A percentile compares a stretch with the other conserved stretches of the same genome.
phyloP scores from a whole-genome alignment of 2,113 vertebrate species.

The Rhodinocichla rosea region DNA sequence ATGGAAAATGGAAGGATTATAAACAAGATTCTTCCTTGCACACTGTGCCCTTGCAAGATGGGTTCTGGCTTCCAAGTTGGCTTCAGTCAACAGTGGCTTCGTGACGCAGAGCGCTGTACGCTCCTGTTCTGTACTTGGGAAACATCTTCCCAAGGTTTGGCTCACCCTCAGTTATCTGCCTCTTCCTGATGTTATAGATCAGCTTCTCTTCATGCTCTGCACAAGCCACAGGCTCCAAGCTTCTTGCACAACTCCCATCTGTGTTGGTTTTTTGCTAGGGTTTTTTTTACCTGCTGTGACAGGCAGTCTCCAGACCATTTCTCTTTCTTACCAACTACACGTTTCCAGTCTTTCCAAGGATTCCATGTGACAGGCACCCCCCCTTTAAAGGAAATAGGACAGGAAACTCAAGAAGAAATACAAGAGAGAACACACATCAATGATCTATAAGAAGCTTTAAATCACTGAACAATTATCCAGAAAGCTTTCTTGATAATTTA shows the following conservation, averaged over 20 bases:
- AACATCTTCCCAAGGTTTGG: background rate
- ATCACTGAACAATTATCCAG: conserved; percentile 7
- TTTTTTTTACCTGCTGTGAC: background rate
- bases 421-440: background rate
- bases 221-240: background rate
- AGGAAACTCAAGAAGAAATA: background rate
- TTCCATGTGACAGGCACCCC: background rate
- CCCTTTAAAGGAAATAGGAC: background rate
- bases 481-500: conserved; percentile 48
- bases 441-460: conserved; percentile 8
- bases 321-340: background rate
- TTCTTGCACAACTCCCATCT: background rate
- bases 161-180: background rate
- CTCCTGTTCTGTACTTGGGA: background rate
- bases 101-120: background rate
- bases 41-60: background rate
- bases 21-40: background rate
- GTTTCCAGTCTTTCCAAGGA: background rate
- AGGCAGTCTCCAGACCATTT: background rate
- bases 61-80: background rate
- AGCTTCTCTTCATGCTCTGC: background rate
- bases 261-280: background rate
- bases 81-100: background rate
- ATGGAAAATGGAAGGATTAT: background rate
- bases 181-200: background rate